Percentiles rank a stretch among this genome's conserved stretches.
These are phyloP conservation scores for Bubo blakistoni DNA, from an alignment of 2,113 vertebrate genomes.

Conservation along the genomic window DNA sequence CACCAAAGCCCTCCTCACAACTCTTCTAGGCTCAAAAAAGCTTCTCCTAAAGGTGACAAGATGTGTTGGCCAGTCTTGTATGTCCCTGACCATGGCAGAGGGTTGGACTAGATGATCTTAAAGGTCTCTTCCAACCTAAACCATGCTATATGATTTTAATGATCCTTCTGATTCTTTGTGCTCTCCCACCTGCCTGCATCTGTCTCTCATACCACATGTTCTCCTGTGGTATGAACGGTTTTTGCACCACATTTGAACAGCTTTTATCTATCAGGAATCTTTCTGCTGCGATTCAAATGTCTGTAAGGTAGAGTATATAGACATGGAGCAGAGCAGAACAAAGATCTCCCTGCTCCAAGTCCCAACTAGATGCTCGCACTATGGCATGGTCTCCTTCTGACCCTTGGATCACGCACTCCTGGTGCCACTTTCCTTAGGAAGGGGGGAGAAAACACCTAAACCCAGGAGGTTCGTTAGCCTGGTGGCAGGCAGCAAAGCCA, in stretches of 20 bases:
- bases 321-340: background rate
- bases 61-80: background rate
- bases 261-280: background rate
- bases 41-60: background rate
- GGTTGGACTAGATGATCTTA: background rate
- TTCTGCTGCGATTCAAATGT: background rate
- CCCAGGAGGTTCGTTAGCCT: background rate
- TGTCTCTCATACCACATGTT: background rate
- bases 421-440: background rate
- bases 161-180: background rate
- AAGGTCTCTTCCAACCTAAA: background rate
- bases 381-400: background rate
- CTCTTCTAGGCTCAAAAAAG: background rate
- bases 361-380: background rate
- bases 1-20: background rate
- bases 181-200: background rate
- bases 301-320: background rate
- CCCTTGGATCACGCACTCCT: background rate
- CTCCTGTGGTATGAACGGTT: background rate
- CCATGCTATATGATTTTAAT: background rate
- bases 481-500: background rate
- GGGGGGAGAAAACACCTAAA: background rate
- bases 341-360: background rate
- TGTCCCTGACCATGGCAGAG: background rate
- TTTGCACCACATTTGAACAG: background rate